A percentile compares a stretch with the other conserved stretches of the same genome.
Conservation (phyloP, 2,888 invertebrate species). For the Eupelmus urozonus region DNA sequence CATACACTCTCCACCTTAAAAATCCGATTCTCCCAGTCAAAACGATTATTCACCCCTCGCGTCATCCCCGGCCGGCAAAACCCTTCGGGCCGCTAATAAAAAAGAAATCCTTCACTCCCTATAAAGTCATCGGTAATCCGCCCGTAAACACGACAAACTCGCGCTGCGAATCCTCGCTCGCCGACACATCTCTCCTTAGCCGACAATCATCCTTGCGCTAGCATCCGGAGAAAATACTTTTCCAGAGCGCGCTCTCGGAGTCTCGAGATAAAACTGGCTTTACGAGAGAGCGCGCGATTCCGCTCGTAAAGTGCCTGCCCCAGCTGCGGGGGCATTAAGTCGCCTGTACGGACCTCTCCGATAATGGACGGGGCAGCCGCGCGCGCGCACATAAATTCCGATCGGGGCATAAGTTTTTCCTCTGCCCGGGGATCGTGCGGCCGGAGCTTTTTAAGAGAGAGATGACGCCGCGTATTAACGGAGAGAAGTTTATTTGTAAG, state of each 20-base stretch:
- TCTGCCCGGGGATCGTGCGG: too few species aligned
- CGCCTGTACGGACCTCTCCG: neutral
- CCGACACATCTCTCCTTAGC: conserved; percentile 4
- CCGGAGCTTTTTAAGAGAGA: too few species aligned
- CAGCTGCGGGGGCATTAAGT: conserved; percentile 5
- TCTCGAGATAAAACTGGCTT: conserved; percentile 46
- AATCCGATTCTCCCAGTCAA: too few species aligned
- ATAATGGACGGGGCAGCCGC: conserved; percentile 15
- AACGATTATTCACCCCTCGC: too few species aligned
- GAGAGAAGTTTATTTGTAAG: too few species aligned
- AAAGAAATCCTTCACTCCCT: neutral
- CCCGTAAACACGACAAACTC: conserved; percentile 8
- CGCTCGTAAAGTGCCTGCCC: conserved; percentile 42
- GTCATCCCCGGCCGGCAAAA: too few species aligned
- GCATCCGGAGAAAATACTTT: conserved; percentile 6
- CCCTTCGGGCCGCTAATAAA: neutral
- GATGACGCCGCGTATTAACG: too few species aligned
- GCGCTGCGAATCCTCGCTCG: neutral
- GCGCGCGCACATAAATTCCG: conserved; percentile 28
- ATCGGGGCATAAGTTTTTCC: too few species aligned
- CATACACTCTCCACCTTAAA: too few species aligned
- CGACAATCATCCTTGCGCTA: neutral
- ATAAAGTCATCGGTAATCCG: conserved; percentile 16
- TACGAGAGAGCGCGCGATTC: conserved; percentile 41
- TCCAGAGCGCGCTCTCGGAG: neutral